Percentiles rank a stretch among this genome's conserved stretches.
These are phyloP conservation scores for Bos taurus DNA, from an alignment of 2,113 vertebrate genomes.

Conservation along the genomic window DNA sequence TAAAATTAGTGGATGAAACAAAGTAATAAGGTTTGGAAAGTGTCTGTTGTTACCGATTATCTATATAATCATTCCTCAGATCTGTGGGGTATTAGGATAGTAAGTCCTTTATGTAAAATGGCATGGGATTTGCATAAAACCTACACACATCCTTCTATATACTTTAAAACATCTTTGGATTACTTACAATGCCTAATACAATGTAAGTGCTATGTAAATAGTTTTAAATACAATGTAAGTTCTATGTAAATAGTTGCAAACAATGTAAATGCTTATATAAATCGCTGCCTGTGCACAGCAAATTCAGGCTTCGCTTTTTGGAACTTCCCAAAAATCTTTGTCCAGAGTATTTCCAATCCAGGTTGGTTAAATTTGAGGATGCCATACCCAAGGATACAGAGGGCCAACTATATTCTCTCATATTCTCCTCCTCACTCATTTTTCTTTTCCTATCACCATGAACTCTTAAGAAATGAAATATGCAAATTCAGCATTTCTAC, in stretches of 20 bases:
- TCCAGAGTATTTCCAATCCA: background rate
- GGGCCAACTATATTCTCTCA: background rate
- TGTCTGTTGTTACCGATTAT: background rate
- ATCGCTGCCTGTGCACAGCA: background rate
- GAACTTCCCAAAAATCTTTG: background rate
- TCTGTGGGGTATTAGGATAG: background rate
- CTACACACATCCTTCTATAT: background rate
- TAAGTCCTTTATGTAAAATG: background rate
- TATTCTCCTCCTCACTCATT: background rate
- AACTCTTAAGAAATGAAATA: slow-evolving; percentile 42
- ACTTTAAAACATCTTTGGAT: background rate
- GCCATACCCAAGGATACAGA: background rate
- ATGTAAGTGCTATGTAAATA: background rate
- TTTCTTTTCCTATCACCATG: background rate
- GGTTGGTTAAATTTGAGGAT: background rate
- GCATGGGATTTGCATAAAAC: background rate
- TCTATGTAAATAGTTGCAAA: background rate
- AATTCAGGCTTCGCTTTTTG: background rate
- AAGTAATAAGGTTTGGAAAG: slow-evolving; percentile 25
- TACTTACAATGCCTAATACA: background rate
- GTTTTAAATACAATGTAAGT: background rate
- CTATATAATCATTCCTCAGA: background rate
- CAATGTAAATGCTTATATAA: background rate
- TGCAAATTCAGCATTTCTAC: slow-evolving; percentile 26
- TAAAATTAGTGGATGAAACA: slow-evolving; percentile 40